Evolutionary conservation across 2,797 vertebrate species (phyloP).

Genomic region (Echeneis naucrates): DNA sequence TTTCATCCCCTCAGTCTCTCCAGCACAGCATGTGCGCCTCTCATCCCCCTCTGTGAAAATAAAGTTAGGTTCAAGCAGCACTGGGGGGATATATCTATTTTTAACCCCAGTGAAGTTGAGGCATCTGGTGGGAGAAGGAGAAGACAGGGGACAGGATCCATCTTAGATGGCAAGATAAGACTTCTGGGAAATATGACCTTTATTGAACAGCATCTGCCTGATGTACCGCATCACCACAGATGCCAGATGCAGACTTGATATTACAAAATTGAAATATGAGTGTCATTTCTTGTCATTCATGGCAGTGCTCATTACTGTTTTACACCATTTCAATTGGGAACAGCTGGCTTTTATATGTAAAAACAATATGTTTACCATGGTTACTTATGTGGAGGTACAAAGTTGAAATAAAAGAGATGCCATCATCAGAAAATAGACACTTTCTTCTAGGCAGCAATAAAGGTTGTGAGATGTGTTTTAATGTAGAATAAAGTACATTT

Average conservation of each 20-base stretch:
- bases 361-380: constrained; percentile 77
- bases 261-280: constrained; percentile 6
- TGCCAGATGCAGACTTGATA: background rate
- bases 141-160: constrained; percentile 52
- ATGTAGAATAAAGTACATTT: too few species aligned
- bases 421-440: constrained; percentile 61
- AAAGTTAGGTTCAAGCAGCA: constrained; percentile 71
- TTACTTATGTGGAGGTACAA: constrained; percentile 61
- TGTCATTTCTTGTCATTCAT: constrained; percentile 24
- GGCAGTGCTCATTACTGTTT: constrained; percentile 32
- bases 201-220: constrained; percentile 33
- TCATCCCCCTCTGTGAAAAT: constrained; percentile 72
- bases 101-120: constrained; percentile 75
- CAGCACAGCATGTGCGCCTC: constrained; percentile 63
- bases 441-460: constrained; percentile 19
- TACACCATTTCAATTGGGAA: constrained; percentile 49
- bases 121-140: constrained; percentile 70
- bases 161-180: constrained; percentile 52
- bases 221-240: constrained; percentile 16
- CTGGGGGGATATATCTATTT: constrained; percentile 72
- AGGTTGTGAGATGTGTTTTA: constrained; percentile 9
- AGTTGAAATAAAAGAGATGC: constrained; percentile 54
- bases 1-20: constrained; percentile 45
- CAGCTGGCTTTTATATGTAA: constrained; percentile 50
- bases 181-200: constrained; percentile 45